Percentiles rank a stretch among this genome's conserved stretches.
Conservation (phyloP, 2,888 invertebrate genomes). For the Plusia festucae region DNA sequence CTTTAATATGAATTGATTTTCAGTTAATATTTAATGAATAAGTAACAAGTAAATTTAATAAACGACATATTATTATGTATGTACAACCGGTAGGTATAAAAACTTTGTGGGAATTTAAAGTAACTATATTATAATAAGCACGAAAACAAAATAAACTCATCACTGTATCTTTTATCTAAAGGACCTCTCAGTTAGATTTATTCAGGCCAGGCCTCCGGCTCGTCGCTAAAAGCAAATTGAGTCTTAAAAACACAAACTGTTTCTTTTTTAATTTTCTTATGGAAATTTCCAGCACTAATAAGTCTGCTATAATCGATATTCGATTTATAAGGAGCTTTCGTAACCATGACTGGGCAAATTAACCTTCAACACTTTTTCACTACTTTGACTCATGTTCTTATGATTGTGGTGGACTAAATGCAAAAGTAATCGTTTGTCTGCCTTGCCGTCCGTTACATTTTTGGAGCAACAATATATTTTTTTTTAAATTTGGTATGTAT, state of each 20-base stretch:
- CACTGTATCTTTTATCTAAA: constrained; percentile 46
- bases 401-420: too few species aligned
- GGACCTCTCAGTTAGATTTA: constrained; percentile 52
- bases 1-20: not conserved
- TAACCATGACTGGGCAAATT: constrained; percentile 16
- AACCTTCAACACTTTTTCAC: too few species aligned
- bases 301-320: constrained; percentile 53
- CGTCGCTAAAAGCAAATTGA: constrained; percentile 62
- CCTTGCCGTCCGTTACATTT: too few species aligned
- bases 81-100: not conserved
- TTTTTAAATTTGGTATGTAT: too few species aligned
- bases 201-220: constrained; percentile 41
- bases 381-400: too few species aligned
- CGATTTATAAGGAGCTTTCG: constrained; percentile 43
- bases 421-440: too few species aligned
- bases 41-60: too few species aligned
- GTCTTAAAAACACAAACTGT: constrained; percentile 59
- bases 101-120: constrained; percentile 17
- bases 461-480: too few species aligned
- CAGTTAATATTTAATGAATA: not conserved
- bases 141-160: constrained; percentile 45
- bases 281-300: constrained; percentile 46
- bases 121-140: not conserved
- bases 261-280: constrained; percentile 55
- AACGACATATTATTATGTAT: too few species aligned